Base-by-base conservation (phyloP, 2,888 invertebrate species). In the Lasioglossum figueresi region DNA sequence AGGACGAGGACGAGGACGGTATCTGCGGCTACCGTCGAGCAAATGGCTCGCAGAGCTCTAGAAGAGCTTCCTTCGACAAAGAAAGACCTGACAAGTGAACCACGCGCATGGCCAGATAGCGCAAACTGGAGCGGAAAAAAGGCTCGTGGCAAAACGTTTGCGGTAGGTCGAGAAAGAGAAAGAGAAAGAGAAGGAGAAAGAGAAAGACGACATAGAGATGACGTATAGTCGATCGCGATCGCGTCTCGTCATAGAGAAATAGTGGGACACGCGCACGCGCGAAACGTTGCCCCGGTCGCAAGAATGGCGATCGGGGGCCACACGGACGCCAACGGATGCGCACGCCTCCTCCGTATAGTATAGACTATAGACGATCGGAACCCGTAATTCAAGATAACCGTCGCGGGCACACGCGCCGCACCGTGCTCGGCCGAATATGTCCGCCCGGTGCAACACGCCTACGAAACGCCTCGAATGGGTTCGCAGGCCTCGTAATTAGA, bases 281-380 rank as follows among this genome's bases (percentile, higher is more conserved):
- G 40, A 72, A 78, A 68, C 88, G 34, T 87, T 88, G 88, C 75
- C 85, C 84, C 45, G 56, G 56, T 75, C 23, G 73, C 71, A 74
- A 76, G 83, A 83, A 84, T 43, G 88, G 23, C 23, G 23, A 2
- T 8, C 8, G 56, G 27, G n/a, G 37, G 52, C 16, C 14, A 27
- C 52, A 72, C 72, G 73, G 34, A 12, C 43, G 34, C 45, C 76
- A 45, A 59, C 59, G 70, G 31, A 79, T 52, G 80, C 79, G 75
- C 87, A 74, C 75, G 75, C 31, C 59, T 23, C 43, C 70, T 6
- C 8, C 27, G 43, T 45, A 23, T 37, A 14, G 75, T 72, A 73
- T 45, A 82, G 68, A 82, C 76, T 68, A 73, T 40, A 82, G 68
- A 82, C 76, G 73, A 82, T 79, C 48, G 19, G 45, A 56, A 12